phyloP scores from a whole-genome alignment of 2,888 invertebrate genomes.

The Archips crataeganus region DNA sequence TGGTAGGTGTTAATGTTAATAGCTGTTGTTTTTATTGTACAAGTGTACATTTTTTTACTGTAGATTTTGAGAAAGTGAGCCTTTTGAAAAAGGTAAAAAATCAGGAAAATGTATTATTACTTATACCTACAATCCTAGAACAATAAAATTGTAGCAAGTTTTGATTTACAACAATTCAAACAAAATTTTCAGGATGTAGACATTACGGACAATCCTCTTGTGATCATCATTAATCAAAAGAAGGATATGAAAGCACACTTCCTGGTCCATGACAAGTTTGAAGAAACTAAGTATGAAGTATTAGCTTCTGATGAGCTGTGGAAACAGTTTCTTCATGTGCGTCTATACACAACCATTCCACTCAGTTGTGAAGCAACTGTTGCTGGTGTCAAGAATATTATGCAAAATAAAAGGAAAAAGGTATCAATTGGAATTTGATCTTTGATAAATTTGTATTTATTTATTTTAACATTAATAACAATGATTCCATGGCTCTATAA shows the following conservation, averaged over 20 bases:
- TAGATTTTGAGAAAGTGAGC: too few species aligned
- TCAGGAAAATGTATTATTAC: too few species aligned
- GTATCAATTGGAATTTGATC: slow-evolving; percentile 48
- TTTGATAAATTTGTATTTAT: too few species aligned
- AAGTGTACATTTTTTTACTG: too few species aligned
- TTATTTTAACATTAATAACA: too few species aligned
- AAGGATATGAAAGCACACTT: slow-evolving; percentile 88
- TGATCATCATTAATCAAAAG: slow-evolving; percentile 84
- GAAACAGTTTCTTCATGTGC: slow-evolving; percentile 89
- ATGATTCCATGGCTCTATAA: too few species aligned
- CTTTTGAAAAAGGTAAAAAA: too few species aligned
- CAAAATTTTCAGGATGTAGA: slow-evolving; percentile 87
- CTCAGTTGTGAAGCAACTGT: slow-evolving; percentile 87
- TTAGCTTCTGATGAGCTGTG: slow-evolving; percentile 87
- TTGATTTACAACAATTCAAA: not conserved
- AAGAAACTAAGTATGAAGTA: slow-evolving; percentile 87
- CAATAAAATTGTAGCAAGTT: too few species aligned
- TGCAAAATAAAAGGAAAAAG: slow-evolving; percentile 88
- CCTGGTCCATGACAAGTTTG: slow-evolving; percentile 90
- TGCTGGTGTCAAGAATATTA: slow-evolving; percentile 86
- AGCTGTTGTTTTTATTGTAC: too few species aligned
- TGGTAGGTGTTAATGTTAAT: too few species aligned
- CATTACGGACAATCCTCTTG: slow-evolving; percentile 92
- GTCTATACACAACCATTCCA: slow-evolving; percentile 88
- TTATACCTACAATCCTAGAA: too few species aligned